These are phyloP conservation scores for Agapostemon virescens DNA, from an alignment of 2,888 invertebrate species.

Conservation along the genomic window DNA sequence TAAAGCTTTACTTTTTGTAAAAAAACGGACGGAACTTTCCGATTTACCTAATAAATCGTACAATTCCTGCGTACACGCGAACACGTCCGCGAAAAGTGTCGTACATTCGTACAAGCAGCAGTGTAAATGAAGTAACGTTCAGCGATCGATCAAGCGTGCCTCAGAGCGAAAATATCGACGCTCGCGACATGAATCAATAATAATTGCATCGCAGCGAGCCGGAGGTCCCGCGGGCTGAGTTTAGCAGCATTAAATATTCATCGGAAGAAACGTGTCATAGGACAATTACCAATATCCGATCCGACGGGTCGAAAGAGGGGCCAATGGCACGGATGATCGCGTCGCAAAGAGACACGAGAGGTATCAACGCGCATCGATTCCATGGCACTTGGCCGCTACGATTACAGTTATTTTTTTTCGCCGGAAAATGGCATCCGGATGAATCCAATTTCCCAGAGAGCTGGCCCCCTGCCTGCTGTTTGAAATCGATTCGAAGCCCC, in stretches of 20 bases:
- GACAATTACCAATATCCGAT: conserved; percentile 10
- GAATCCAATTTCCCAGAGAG: conserved; percentile 20
- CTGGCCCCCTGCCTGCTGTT: neutral
- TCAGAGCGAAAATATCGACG: neutral
- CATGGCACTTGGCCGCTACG: conserved; percentile 11
- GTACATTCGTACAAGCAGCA: neutral
- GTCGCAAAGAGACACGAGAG: conserved; percentile 15
- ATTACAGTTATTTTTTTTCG: conserved; percentile 19
- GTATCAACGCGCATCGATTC: conserved; percentile 18
- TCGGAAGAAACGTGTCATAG: neutral
- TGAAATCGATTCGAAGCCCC: conserved; percentile 3
- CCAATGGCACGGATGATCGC: conserved; percentile 7
- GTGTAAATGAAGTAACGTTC: neutral
- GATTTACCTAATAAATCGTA: too few species aligned
- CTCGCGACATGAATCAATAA: neutral
- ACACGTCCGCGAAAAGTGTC: neutral
- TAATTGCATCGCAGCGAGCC: neutral
- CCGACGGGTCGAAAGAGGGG: neutral
- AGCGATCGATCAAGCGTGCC: neutral
- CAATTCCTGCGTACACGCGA: neutral
- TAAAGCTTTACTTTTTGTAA: too few species aligned
- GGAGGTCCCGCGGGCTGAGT: conserved; percentile 1
- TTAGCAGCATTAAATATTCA: conserved; percentile 5
- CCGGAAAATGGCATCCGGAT: conserved; percentile 15
- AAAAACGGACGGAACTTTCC: too few species aligned